phyloP scores from a whole-genome alignment of 2,888 invertebrate genomes.

The Hololepta plana region DNA sequence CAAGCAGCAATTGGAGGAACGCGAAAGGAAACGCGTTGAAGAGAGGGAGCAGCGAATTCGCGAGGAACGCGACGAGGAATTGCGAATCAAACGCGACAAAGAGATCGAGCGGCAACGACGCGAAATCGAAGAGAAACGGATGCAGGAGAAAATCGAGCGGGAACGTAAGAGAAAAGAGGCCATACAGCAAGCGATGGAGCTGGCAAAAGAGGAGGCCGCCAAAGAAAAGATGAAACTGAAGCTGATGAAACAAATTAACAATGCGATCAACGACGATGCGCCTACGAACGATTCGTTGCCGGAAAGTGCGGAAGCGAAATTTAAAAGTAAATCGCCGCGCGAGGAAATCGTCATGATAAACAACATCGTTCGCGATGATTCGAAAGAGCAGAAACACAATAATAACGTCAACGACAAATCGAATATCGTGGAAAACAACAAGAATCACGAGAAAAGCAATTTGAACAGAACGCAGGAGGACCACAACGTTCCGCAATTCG shows the following conservation, averaged over 20 bases:
- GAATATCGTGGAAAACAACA: slow-evolving; percentile 7
- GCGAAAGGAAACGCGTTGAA: slow-evolving; percentile 53
- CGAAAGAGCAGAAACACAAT: too few relatives aligned
- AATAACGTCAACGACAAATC: slow-evolving; percentile 10
- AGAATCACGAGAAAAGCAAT: slow-evolving; percentile 9
- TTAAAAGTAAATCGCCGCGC: slow-evolving; percentile 12
- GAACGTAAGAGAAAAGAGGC: slow-evolving; percentile 57
- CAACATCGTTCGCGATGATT: slow-evolving; percentile 6
- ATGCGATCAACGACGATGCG: slow-evolving; percentile 28
- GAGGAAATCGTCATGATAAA: slow-evolving; percentile 7
- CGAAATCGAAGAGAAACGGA: slow-evolving; percentile 49
- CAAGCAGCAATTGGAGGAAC: slow-evolving; percentile 67
- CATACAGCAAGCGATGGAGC: slow-evolving; percentile 56
- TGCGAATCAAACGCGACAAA: slow-evolving; percentile 54
- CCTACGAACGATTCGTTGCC: too few relatives aligned
- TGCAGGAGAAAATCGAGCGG: slow-evolving; percentile 49
- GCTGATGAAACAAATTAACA: slow-evolving; percentile 19
- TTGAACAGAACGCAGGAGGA: too few relatives aligned
- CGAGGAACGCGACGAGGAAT: slow-evolving; percentile 70
- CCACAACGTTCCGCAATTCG: too few relatives aligned
- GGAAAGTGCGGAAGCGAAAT: too few relatives aligned
- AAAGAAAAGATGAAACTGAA: slow-evolving; percentile 26
- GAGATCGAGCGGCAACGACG: slow-evolving; percentile 47
- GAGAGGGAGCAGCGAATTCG: slow-evolving; percentile 54
- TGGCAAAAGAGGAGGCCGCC: slow-evolving; percentile 43